Evolutionary conservation across 2,113 vertebrate species (phyloP).

Genomic region (Labeo rohita): DNA sequence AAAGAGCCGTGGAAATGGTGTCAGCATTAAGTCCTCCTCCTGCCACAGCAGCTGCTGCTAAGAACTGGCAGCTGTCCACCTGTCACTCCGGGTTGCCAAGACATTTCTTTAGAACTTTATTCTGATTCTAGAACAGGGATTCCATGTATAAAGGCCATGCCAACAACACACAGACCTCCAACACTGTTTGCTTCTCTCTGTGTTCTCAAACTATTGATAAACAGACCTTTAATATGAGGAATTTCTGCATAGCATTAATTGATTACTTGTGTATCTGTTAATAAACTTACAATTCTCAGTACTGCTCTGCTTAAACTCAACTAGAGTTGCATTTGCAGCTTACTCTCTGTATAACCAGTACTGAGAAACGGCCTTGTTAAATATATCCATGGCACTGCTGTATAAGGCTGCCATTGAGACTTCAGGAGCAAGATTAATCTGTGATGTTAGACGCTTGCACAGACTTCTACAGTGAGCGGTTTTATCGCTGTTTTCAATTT

Average conservation of each 20-base stretch:
- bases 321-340: neutral
- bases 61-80: slow-evolving; percentile 5
- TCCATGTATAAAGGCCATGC: neutral
- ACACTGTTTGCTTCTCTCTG: neutral
- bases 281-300: neutral
- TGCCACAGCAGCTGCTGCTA: slow-evolving; percentile 32
- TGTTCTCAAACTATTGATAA: neutral
- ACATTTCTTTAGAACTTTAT: neutral
- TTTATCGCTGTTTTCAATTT: neutral
- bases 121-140: neutral
- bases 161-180: neutral
- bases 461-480: neutral
- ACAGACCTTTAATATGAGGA: too few species aligned
- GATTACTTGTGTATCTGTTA: neutral
- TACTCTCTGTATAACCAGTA: neutral
- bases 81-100: slow-evolving; percentile 6
- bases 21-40: slow-evolving; percentile 7
- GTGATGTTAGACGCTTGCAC: neutral
- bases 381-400: neutral
- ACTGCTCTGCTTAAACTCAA: neutral
- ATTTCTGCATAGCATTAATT: neutral
- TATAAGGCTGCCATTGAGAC: neutral
- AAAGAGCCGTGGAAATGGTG: slow-evolving; percentile 8
- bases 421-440: neutral
- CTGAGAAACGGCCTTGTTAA: neutral